phyloP scores from a whole-genome alignment of 2,888 invertebrate species.

The Meghimatium bilineatum region DNA sequence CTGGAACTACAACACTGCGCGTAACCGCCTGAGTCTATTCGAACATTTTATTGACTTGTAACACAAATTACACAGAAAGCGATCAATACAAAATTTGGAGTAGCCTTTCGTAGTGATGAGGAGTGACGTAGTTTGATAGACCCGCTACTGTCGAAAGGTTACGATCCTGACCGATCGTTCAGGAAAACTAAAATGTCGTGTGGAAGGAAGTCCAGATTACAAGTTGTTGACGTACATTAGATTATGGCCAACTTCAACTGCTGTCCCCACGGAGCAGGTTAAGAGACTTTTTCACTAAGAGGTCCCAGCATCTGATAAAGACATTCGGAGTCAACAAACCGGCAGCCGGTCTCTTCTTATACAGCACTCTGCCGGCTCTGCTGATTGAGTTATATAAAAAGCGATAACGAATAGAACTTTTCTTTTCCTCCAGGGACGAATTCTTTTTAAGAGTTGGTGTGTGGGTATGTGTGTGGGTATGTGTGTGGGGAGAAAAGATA shows the following conservation, averaged over 20 bases:
- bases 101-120: no score
- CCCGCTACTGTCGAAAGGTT: no score
- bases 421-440: background rate
- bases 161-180: background rate
- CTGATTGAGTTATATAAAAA: slow-evolving; percentile 30
- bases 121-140: no score
- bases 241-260: slow-evolving; percentile 4
- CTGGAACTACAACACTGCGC: no score
- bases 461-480: background rate
- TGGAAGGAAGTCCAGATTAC: slow-evolving; percentile 19
- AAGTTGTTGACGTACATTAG: slow-evolving; percentile 7
- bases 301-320: slow-evolving; percentile 23
- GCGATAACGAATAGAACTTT: slow-evolving; percentile 4
- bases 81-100: no score
- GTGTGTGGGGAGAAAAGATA: background rate
- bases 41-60: no score
- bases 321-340: slow-evolving; percentile 30
- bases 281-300: background rate
- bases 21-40: no score
- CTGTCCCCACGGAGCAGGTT: slow-evolving; percentile 15
- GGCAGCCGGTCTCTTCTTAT: slow-evolving; percentile 2
- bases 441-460: background rate
- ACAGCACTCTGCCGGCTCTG: slow-evolving; percentile 1
- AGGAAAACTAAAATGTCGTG: slow-evolving; percentile 12
- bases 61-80: no score